Conservation (phyloP, 2,113 vertebrate species). For the Delphinus delphis region DNA sequence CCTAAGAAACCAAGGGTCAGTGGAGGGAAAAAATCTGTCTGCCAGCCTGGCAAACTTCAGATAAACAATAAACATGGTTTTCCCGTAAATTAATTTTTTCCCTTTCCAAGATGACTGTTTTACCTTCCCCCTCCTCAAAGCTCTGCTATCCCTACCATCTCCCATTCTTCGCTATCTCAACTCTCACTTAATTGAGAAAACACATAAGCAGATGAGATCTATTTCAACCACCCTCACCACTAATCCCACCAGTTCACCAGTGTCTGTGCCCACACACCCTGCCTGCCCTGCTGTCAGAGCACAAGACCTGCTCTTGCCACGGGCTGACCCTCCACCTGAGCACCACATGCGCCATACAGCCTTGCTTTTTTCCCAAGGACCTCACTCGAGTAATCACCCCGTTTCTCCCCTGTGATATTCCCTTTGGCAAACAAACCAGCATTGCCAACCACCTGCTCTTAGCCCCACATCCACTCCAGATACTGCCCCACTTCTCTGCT, state of each 20-base stretch:
- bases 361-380: not conserved
- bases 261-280: not conserved
- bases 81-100: not conserved
- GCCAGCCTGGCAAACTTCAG: not conserved
- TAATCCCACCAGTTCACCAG: not conserved
- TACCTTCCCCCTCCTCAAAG: not conserved
- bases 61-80: not conserved
- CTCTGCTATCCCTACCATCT: not conserved
- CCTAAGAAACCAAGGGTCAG: not conserved
- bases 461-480: not conserved
- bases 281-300: not conserved
- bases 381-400: not conserved
- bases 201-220: not conserved
- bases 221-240: not conserved
- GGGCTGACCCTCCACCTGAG: not conserved
- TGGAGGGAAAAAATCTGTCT: not conserved
- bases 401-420: not conserved
- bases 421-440: not conserved
- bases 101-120: not conserved
- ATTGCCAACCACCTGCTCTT: not conserved
- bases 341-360: not conserved
- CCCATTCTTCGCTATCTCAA: not conserved
- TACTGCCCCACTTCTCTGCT: not conserved
- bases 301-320: not conserved
- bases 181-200: not conserved